Percentiles rank a stretch among this genome's conserved stretches.
Conservation (phyloP, 2,888 invertebrate species). For the Galerucella pusilla region DNA sequence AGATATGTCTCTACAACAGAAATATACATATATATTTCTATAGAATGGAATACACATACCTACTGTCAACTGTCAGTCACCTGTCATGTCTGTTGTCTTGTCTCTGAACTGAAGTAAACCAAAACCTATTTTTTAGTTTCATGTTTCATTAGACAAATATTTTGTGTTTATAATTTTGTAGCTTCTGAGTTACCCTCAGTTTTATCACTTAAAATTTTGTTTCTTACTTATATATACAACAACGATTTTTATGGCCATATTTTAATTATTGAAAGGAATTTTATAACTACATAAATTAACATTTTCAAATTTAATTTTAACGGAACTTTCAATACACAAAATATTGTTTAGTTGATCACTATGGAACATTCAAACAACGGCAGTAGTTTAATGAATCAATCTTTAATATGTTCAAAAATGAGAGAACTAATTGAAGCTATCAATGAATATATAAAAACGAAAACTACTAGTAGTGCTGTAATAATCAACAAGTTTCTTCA, state of each 20-base stretch:
- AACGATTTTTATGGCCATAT: background rate
- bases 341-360: slow-evolving; percentile 2
- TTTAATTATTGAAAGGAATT: background rate
- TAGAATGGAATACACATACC: too few relatives aligned
- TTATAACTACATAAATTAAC: background rate
- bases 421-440: slow-evolving; percentile 43
- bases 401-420: slow-evolving; percentile 37
- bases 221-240: background rate
- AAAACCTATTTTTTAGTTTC: too few relatives aligned
- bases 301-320: slow-evolving; percentile 10
- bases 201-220: background rate
- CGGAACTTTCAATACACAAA: slow-evolving; percentile 10
- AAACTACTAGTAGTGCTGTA: slow-evolving; percentile 47
- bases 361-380: slow-evolving; percentile 38
- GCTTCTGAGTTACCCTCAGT: too few relatives aligned
- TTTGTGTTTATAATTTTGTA: background rate
- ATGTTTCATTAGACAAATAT: background rate
- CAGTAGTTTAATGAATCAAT: slow-evolving; percentile 31
- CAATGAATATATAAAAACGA: slow-evolving; percentile 48
- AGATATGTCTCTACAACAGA: too few relatives aligned
- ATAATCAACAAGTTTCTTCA: slow-evolving; percentile 53
- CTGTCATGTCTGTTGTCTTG: too few relatives aligned
- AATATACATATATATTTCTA: too few relatives aligned
- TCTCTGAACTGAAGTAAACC: too few relatives aligned
- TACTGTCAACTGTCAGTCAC: too few relatives aligned